Percentiles rank a stretch among this genome's conserved stretches.
phyloP scores from a whole-genome alignment of 1,140 invertebrate species.

The Leguminivora glycinivorella region DNA sequence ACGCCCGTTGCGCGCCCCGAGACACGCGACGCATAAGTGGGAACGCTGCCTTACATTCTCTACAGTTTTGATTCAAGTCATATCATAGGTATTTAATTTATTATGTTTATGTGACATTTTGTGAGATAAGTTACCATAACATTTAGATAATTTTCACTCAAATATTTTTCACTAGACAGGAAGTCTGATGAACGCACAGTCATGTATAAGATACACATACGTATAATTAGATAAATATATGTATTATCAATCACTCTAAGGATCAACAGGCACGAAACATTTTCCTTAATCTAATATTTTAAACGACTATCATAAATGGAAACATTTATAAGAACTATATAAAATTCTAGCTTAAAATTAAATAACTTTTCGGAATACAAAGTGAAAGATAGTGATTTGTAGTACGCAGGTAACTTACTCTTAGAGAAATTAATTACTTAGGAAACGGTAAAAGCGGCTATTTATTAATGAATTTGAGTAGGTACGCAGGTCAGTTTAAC shows the following conservation, averaged over 20 bases:
- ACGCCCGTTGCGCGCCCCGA: too few relatives aligned
- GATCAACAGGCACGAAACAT: constrained; percentile 5
- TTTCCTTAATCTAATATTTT: constrained; percentile 6
- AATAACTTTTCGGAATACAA: neutral
- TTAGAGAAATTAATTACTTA: neutral
- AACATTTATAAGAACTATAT: neutral
- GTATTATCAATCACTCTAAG: neutral
- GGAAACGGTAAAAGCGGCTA: neutral
- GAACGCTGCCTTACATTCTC: too few relatives aligned
- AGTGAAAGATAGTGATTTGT: neutral
- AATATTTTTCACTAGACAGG: neutral
- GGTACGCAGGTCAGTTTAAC: too few relatives aligned
- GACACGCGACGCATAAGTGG: too few relatives aligned
- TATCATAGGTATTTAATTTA: neutral
- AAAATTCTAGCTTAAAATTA: neutral
- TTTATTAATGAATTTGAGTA: too few relatives aligned
- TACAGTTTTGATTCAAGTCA: neutral
- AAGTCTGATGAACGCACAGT: neutral
- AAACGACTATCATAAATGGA: neutral
- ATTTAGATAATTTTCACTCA: neutral
- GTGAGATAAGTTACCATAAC: neutral
- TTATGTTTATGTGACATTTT: neutral
- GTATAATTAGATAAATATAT: neutral
- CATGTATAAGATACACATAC: neutral
- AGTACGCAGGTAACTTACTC: neutral